Conservation (phyloP, 1,140 invertebrate species). For the Watersipora subatra region DNA sequence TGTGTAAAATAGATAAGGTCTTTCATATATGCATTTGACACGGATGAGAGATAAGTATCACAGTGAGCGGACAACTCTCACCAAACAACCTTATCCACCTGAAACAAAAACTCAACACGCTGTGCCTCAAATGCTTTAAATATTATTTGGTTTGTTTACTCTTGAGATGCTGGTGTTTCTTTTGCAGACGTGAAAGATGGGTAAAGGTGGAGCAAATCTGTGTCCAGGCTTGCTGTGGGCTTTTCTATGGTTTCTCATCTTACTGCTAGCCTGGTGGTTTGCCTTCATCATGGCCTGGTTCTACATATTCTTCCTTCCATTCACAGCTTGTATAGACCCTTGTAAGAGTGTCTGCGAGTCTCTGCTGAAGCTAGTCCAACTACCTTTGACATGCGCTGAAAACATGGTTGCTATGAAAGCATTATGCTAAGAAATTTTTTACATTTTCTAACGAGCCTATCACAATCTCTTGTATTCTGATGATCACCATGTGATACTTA, state of each 20-base stretch:
- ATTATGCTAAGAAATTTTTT: slow-evolving; percentile 17
- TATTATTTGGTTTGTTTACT: neutral
- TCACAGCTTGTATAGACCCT: slow-evolving; percentile 26
- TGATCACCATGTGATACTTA: too few relatives aligned
- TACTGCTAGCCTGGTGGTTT: slow-evolving; percentile 35
- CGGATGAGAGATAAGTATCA: too few relatives aligned
- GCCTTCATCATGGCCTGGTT: slow-evolving; percentile 32
- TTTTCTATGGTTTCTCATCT: slow-evolving; percentile 30
- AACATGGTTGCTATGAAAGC: slow-evolving; percentile 36
- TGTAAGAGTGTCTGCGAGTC: slow-evolving; percentile 27
- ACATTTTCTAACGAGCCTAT: too few relatives aligned
- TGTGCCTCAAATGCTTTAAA: too few relatives aligned
- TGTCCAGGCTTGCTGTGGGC: slow-evolving; percentile 31
- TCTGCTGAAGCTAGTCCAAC: slow-evolving; percentile 25
- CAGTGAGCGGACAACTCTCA: too few relatives aligned
- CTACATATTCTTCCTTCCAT: slow-evolving; percentile 33
- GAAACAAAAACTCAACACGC: too few relatives aligned
- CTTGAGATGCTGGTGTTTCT: neutral
- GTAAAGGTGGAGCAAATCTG: slow-evolving; percentile 11
- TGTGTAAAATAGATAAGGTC: too few relatives aligned
- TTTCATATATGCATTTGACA: too few relatives aligned
- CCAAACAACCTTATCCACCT: too few relatives aligned
- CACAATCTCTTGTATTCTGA: too few relatives aligned
- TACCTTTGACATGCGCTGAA: slow-evolving; percentile 29
- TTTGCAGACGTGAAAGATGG: slow-evolving; percentile 5